These are phyloP conservation scores for Tachycineta bicolor DNA, from an alignment of 2,113 vertebrate genomes.

Conservation along the genomic window DNA sequence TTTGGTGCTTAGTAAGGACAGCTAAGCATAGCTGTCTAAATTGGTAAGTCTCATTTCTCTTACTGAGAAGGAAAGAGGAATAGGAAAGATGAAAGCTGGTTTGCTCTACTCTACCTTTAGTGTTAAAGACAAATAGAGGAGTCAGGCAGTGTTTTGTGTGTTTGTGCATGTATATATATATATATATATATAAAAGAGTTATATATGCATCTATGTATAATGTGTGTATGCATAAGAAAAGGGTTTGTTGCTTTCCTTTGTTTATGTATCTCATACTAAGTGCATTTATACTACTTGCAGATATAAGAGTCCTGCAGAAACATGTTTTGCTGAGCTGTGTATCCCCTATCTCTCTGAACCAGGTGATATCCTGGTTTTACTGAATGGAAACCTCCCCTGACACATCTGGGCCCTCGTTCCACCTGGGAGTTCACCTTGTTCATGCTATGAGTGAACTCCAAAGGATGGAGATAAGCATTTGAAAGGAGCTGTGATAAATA, in stretches of 20 bases:
- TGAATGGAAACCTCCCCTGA: conserved; percentile 16
- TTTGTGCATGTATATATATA: background rate
- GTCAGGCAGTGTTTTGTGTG: background rate
- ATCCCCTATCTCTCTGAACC: background rate
- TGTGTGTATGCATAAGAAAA: background rate
- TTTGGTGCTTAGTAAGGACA: background rate
- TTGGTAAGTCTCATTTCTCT: background rate
- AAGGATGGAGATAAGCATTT: conserved; percentile 47
- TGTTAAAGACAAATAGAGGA: background rate
- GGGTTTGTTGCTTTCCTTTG: background rate
- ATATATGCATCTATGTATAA: too few relatives aligned
- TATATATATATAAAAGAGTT: background rate
- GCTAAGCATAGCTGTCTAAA: background rate
- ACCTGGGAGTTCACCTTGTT: conserved; percentile 45
- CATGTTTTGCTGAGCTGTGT: background rate
- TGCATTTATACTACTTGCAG: background rate
- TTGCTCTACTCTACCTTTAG: background rate
- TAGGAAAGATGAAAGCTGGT: background rate
- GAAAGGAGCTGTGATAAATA: conserved; percentile 55
- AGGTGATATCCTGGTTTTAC: conserved; percentile 16
- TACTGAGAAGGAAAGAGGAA: background rate
- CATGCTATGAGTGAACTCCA: background rate
- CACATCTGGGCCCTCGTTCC: background rate
- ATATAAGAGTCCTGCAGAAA: background rate
- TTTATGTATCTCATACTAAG: background rate